Base-by-base conservation (phyloP, 1,140 invertebrate species). In the Drosophila parabipectinata region DNA sequence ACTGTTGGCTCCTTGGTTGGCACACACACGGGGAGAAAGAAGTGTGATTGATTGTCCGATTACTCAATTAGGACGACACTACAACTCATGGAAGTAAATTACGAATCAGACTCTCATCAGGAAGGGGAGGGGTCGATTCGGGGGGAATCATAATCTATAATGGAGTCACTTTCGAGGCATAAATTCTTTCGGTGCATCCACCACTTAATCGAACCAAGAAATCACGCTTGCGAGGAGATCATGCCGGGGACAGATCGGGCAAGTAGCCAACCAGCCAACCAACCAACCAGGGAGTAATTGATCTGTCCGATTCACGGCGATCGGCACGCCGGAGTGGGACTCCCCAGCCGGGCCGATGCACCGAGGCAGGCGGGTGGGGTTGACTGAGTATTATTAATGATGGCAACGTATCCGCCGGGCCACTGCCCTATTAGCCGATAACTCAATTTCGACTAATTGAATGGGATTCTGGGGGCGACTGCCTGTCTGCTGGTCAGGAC, bases 361-460 rank as follows among this genome's bases (percentile, higher is more conserved):
- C 15, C 3, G 44, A 18, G 39, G n/a, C 26, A 18, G 39, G n/a
- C 26, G 57, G 41, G 39, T 55, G 62, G 54, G 39, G 30, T 32
- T 41, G 41, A 54, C 37, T 79, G 69, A 87, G 82, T 79, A 68
- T 87, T 87, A 85, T 85, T 85, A 87, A 85, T 85, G 82, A 87
- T 85, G 82, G 57, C 77, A 63, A 53, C 55, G 69, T 51, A 37
- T 69, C 66, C 51, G 59, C 47, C 55, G 69, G 53, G 41, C 39
- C 41, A 45, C 41, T 67, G 79, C 57, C 71, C 81, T 79, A 83
- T 83, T 83, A 83, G 64, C 66, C 78, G 78, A 85, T 85, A 85
- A 76, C 82, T 85, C 82, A 85, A 85, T 85, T 85, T 78, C 64
- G 74, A 68, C 82, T 82, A 85, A 85, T 82, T 85, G 82, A 74